phyloP scores from a whole-genome alignment of 1,140 invertebrate species.

The Thaumatotibia leucotreta region DNA sequence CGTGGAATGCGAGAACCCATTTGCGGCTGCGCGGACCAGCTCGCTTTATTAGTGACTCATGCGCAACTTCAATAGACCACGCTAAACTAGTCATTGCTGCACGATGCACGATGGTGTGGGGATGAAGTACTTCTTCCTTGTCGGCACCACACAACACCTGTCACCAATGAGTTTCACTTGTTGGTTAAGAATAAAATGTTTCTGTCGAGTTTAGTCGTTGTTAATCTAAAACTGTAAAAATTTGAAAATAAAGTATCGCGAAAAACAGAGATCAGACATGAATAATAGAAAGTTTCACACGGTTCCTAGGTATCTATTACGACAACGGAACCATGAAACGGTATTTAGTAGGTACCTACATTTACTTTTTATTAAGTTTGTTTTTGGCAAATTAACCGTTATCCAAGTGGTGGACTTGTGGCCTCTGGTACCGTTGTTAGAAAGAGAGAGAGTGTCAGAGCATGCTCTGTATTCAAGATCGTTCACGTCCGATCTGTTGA shows the following conservation, averaged over 20 bases:
- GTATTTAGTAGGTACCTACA: conserved; percentile 38
- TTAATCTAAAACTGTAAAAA: not conserved
- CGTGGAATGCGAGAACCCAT: conserved; percentile 69
- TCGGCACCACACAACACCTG: not conserved
- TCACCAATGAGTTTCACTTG: no score
- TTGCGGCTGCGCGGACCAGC: conserved; percentile 55
- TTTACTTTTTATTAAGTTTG: conserved; percentile 48
- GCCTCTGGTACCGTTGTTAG: conserved; percentile 29
- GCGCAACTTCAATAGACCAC: conserved; percentile 37
- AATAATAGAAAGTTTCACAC: not conserved
- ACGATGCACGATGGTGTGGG: not conserved
- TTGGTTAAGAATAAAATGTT: no score
- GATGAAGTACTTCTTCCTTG: not conserved
- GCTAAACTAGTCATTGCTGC: conserved; percentile 22
- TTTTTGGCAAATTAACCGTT: conserved; percentile 50
- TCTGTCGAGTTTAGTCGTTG: no score
- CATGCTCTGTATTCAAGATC: conserved; percentile 29
- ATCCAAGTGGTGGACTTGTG: conserved; percentile 21
- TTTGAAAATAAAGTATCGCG: not conserved
- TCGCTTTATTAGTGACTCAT: conserved; percentile 61
- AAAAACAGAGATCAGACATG: not conserved
- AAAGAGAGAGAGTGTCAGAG: conserved; percentile 34
- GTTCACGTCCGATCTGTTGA: conserved; percentile 30
- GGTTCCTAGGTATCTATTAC: not conserved
- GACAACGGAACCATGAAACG: conserved; percentile 24